phyloP scores from a whole-genome alignment of 2,888 invertebrate genomes.

The Stramonita haemastoma region DNA sequence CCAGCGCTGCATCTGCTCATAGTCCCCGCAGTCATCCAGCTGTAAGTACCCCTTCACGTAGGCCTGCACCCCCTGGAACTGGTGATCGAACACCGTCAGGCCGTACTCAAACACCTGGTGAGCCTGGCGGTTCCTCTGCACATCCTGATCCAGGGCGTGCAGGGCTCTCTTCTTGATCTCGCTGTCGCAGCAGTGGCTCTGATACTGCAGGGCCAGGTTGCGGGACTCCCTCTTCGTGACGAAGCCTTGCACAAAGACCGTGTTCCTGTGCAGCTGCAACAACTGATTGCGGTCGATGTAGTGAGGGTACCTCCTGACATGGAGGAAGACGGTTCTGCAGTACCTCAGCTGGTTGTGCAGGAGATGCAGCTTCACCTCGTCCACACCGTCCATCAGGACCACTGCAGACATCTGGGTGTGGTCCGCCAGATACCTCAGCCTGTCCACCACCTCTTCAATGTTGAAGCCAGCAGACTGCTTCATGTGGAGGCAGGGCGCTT shows the following conservation, averaged over 20 bases:
- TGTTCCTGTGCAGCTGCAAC: neutral
- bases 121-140: neutral
- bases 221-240: slow-evolving; percentile 51
- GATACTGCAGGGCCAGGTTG: slow-evolving; percentile 46
- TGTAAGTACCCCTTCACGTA: slow-evolving; percentile 54
- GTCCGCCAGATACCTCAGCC: slow-evolving; percentile 51
- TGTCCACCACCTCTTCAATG: slow-evolving; percentile 46
- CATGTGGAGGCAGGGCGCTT: slow-evolving; percentile 55
- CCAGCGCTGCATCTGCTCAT: slow-evolving; percentile 43
- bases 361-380: slow-evolving; percentile 52
- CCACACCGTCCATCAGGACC: slow-evolving; percentile 58
- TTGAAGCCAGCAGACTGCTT: slow-evolving; percentile 47
- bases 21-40: slow-evolving; percentile 33
- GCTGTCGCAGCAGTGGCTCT: slow-evolving; percentile 44
- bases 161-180: slow-evolving; percentile 21
- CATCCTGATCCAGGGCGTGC: slow-evolving; percentile 1
- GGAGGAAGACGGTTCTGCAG: slow-evolving; percentile 48
- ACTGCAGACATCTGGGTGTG: slow-evolving; percentile 54
- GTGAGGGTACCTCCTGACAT: slow-evolving; percentile 53
- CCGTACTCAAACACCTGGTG: slow-evolving; percentile 55
- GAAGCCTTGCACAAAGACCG: slow-evolving; percentile 48
- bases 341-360: slow-evolving; percentile 43
- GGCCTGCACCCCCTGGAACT: slow-evolving; percentile 54
- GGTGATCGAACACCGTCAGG: slow-evolving; percentile 51
- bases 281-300: neutral